Conservation (phyloP, 92 coral and sea anemone genomes). For the Parazoanthus swiftii region DNA sequence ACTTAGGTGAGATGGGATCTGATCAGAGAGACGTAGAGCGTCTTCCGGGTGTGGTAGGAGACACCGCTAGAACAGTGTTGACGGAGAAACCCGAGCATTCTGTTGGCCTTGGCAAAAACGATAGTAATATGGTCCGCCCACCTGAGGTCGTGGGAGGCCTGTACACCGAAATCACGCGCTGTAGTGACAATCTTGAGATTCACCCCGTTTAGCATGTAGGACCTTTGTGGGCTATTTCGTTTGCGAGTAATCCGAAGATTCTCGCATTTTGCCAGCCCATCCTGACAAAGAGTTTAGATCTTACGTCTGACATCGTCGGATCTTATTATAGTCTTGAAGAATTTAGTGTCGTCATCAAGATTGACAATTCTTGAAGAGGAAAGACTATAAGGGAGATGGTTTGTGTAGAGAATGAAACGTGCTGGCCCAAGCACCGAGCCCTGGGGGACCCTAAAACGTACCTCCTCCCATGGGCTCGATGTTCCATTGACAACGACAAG, state of each 20-base stretch:
- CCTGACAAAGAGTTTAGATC: no score
- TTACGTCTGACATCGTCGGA: no score
- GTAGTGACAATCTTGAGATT: constrained; percentile 42
- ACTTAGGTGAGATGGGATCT: constrained; percentile 30
- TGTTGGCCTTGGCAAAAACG: constrained; percentile 36
- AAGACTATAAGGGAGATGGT: no score
- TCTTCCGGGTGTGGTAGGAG: constrained; percentile 22
- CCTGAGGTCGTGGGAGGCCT: constrained; percentile 41
- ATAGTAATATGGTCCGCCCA: constrained; percentile 42
- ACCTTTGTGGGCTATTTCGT: constrained; percentile 43
- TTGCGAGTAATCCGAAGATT: constrained; percentile 46
- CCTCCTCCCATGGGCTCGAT: constrained; percentile 8
- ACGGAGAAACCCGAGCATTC: constrained; percentile 35
- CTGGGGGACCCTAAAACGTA: neutral
- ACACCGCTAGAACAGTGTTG: constrained; percentile 17
- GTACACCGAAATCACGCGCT: constrained; percentile 49
- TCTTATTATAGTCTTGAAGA: neutral
- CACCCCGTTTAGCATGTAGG: constrained; percentile 34
- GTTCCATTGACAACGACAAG: neutral
- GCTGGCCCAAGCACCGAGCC: constrained; percentile 15
- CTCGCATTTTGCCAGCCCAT: constrained; percentile 22
- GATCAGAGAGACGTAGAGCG: constrained; percentile 22
- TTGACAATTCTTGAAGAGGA: no score
- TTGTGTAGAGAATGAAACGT: neutral
- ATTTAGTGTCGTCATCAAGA: no score